These are phyloP conservation scores for Phataginus tricuspis DNA, from an alignment of 2,797 vertebrate genomes.

Conservation along the genomic window DNA sequence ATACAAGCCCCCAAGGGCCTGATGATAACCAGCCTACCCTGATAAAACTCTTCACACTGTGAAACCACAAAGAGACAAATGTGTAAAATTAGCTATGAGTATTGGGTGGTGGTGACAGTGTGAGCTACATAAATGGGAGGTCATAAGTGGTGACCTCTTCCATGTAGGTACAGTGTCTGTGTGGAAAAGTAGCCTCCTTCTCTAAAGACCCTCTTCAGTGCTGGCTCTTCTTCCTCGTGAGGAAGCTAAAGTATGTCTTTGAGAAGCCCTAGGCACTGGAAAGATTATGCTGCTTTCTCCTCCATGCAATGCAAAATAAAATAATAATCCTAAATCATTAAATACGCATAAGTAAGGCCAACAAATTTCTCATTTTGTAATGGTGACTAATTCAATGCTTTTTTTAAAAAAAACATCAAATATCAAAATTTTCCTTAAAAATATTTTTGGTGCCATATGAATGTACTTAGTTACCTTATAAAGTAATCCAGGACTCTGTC, in stretches of 20 bases:
- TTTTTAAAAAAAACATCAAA: neutral
- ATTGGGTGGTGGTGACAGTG: neutral
- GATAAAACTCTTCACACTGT: neutral
- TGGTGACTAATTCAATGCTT: neutral
- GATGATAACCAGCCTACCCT: neutral
- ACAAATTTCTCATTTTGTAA: neutral
- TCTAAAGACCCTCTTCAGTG: neutral
- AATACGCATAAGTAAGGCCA: neutral
- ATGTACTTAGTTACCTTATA: neutral
- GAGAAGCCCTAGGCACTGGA: neutral
- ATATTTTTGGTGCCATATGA: neutral
- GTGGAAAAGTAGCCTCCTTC: neutral
- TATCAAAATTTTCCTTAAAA: constrained; percentile 30
- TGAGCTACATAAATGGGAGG: neutral
- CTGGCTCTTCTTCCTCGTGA: neutral
- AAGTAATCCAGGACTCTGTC: neutral
- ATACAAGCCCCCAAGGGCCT: neutral
- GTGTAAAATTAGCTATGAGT: neutral
- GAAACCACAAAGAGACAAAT: neutral
- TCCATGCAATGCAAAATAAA: neutral
- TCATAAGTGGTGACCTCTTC: neutral
- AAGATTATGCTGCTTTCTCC: neutral
- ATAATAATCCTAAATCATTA: neutral
- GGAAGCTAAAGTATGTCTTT: neutral
- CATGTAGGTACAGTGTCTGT: neutral